Base-by-base conservation (phyloP, 2,888 invertebrate species). In the Enoplolaimus lenunculus region DNA sequence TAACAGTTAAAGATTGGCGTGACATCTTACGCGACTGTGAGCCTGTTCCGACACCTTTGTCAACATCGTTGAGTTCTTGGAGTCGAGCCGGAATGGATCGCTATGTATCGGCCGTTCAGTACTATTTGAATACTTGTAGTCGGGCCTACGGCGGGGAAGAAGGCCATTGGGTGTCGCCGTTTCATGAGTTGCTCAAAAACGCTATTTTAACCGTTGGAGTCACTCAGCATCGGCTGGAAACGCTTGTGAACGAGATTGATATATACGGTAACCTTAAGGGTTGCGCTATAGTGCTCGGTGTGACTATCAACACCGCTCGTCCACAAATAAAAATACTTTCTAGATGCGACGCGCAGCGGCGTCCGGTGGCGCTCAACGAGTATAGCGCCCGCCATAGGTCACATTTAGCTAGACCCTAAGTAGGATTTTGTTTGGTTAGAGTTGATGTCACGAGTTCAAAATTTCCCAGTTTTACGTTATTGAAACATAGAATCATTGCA, bases 101-200 rank as follows among this genome's bases (percentile, higher is more conserved):
- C 2, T 65, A 68, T 34, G 28, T 69, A 2, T 64, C 3, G n/a
- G 68, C 68, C 31, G n/a, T 68, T 16, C 72, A 72, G 59, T 60
- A 71, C 2, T 72, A 72, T 69, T 57, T 72, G 1, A 72, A 72
- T 67, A 60, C 35, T 1, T 62, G 72, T 30, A 68, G 72, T 1
- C 34, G 65, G 1, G 59, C 68, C 1, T 60, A 68, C 31, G 72
- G 68, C 16, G 29, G 64, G 33, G 26, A 2, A 7, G 59, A 68
- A 57, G 30, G n/a, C n/a, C 57, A 28, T 31, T 72, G 72, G 72
- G 45, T 66, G 21, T 21, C 34, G 2, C 13, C 35, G 21, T 60
- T 72, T 21, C 72, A 72, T 60, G 72, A 72, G 2, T 59, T 72
- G 7, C 31, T 72, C 16, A 71, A 71, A 57, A 34, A 16, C 26